Evolutionary conservation across 2,113 vertebrate species (phyloP).

Genomic region (Sylvilagus bachmani): DNA sequence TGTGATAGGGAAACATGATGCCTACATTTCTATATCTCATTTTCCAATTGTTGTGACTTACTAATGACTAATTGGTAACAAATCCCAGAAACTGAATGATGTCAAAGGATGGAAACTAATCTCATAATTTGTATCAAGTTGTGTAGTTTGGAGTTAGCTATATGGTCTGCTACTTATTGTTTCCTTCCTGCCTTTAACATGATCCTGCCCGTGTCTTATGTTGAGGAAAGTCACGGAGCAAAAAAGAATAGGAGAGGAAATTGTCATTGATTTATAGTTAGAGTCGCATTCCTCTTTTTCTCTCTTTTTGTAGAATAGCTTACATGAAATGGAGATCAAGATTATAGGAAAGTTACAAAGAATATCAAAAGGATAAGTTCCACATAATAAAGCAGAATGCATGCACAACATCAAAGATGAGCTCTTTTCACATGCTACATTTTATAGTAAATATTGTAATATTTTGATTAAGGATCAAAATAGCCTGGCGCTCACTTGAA

Average conservation of each 20-base stretch:
- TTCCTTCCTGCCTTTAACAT: not conserved
- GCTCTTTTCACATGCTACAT: not conserved
- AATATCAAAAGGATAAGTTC: conserved; percentile 50
- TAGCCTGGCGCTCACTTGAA: conserved; percentile 13
- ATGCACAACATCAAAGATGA: conserved; percentile 34
- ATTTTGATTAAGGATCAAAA: conserved; percentile 68
- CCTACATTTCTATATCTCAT: not conserved
- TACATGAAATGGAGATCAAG: not conserved
- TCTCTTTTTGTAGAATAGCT: conserved; percentile 19
- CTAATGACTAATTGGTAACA: not conserved
- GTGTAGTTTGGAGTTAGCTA: not conserved
- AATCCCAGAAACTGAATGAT: not conserved
- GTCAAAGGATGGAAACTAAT: not conserved
- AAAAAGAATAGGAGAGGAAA: not conserved
- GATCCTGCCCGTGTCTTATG: not conserved
- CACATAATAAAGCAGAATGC: not conserved
- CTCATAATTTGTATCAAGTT: not conserved
- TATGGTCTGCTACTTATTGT: not conserved
- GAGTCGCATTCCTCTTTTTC: not conserved
- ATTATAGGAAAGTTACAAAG: not conserved
- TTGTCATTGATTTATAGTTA: not conserved
- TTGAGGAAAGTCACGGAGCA: not conserved
- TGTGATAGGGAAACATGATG: not conserved
- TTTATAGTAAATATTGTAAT: conserved; percentile 54
- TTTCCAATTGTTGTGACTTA: not conserved